A percentile compares a stretch with the other conserved stretches of the same genome.
Evolutionary conservation across 1,140 invertebrate genomes (phyloP).

Genomic region (Bathynomus jamesi): DNA sequence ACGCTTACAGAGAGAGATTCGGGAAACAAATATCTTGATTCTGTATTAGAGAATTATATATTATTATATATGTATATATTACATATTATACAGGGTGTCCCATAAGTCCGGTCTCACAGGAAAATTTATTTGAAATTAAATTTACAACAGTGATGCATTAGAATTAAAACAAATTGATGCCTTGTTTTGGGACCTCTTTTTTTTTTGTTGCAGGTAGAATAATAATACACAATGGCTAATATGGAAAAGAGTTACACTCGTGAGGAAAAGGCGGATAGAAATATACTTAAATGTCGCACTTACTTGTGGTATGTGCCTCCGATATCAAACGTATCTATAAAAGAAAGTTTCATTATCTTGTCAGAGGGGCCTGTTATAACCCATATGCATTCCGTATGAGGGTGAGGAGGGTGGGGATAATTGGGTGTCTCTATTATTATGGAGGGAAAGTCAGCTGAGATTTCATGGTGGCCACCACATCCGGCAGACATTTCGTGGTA

Average conservation of each 20-base stretch:
- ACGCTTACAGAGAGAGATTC: neutral
- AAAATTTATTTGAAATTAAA: too few species aligned
- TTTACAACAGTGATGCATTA: too few species aligned
- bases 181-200: too few species aligned
- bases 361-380: conserved; percentile 57
- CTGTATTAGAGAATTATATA: neutral
- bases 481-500: conserved; percentile 52
- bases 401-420: conserved; percentile 65
- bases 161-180: too few species aligned
- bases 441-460: conserved; percentile 32
- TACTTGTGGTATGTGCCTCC: conserved; percentile 38
- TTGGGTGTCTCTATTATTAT: conserved; percentile 54
- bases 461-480: conserved; percentile 53
- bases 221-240: too few species aligned
- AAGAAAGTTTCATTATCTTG: conserved; percentile 60
- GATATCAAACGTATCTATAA: conserved; percentile 64
- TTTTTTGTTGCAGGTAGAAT: too few species aligned
- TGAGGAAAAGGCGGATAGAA: too few species aligned
- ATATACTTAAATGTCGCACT: neutral
- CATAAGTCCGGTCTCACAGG: too few species aligned
- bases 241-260: too few species aligned
- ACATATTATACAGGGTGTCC: too few species aligned
- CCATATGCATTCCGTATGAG: conserved; percentile 75
- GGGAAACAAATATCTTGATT: neutral
- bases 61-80: too few species aligned